Conservation (phyloP, 2,888 invertebrate species). For the Nebria salina region DNA sequence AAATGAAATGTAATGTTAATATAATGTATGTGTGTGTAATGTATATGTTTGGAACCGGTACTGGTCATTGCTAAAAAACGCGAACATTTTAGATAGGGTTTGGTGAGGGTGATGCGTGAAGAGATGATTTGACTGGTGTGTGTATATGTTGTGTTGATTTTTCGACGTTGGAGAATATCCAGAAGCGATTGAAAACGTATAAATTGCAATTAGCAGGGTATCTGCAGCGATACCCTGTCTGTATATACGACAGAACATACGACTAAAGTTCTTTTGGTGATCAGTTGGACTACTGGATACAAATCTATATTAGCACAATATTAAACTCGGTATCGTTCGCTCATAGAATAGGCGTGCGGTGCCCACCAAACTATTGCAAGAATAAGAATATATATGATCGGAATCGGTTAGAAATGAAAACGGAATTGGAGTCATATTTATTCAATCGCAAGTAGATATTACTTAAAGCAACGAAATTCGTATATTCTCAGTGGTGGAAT, state of each 20-base stretch:
- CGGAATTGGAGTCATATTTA: not conserved
- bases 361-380: no score
- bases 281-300: slow-evolving; percentile 36
- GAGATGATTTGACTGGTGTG: not conserved
- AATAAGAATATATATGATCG: no score
- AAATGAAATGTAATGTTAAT: no score
- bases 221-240: not conserved
- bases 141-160: slow-evolving; percentile 22
- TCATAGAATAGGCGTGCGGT: slow-evolving; percentile 23
- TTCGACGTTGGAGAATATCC: slow-evolving; percentile 47
- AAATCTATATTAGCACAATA: slow-evolving; percentile 45
- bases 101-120: not conserved
- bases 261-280: slow-evolving; percentile 36
- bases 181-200: slow-evolving; percentile 53
- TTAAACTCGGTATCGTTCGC: slow-evolving; percentile 27
- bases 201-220: slow-evolving; percentile 52
- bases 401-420: not conserved
- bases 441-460: no score
- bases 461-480: no score
- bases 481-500: not conserved
- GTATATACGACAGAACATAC: not conserved
- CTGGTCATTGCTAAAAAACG: not conserved
- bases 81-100: not conserved
- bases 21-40: no score
- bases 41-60: not conserved